A percentile compares a stretch with the other conserved stretches of the same genome.
Conservation (phyloP, 2,888 invertebrate species). For the Strigamia crassipes region DNA sequence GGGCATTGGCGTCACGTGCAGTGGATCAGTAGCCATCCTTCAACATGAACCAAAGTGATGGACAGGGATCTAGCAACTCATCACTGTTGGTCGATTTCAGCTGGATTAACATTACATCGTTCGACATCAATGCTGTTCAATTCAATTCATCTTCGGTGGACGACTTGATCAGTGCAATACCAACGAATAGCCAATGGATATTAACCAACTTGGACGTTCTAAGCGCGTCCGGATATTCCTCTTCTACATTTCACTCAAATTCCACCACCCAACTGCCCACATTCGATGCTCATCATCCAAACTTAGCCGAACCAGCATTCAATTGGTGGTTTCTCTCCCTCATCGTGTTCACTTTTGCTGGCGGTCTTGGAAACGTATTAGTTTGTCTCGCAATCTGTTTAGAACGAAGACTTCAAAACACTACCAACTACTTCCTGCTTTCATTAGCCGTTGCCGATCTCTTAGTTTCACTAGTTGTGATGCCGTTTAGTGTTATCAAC, state of each 20-base stretch:
- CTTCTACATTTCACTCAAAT: background rate
- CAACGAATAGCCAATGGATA: background rate
- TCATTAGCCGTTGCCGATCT: constrained; percentile 93
- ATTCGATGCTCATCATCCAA: background rate
- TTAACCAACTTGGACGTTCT: background rate
- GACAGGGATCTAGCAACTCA: background rate
- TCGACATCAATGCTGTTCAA: background rate
- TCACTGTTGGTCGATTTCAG: background rate
- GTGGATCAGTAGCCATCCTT: background rate
- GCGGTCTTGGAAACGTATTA: constrained; percentile 86
- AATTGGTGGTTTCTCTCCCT: constrained; percentile 86
- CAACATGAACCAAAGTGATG: constrained; percentile 11
- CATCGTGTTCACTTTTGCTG: constrained; percentile 82
- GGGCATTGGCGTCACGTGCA: background rate
- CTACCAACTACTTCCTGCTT: constrained; percentile 92
- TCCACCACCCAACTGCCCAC: background rate
- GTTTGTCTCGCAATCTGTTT: constrained; percentile 91
- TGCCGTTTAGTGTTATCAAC: constrained; percentile 93
- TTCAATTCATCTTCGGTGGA: background rate
- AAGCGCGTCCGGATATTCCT: background rate
- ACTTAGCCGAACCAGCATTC: constrained; percentile 58
- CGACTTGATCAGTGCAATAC: background rate
- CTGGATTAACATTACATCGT: background rate
- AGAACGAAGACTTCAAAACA: constrained; percentile 88
- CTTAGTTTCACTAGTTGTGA: constrained; percentile 89